Evolutionary conservation across 2,797 vertebrate genomes (phyloP).

Genomic region (Gobionotothen gibberifrons): DNA sequence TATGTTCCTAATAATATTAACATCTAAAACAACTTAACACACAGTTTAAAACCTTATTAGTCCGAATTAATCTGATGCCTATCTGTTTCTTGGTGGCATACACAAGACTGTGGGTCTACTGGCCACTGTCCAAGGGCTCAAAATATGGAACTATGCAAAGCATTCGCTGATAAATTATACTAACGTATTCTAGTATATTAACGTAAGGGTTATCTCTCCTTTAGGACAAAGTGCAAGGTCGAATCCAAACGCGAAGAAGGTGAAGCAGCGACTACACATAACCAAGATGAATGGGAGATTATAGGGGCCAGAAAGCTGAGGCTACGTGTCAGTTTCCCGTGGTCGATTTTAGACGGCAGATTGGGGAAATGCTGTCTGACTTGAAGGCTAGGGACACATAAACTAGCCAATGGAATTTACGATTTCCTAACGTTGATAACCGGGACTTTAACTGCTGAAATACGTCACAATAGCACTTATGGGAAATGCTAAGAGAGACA

Average conservation of each 20-base stretch:
- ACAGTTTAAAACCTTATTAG: neutral
- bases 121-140: neutral
- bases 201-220: neutral
- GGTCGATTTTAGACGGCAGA: slow-evolving; percentile 39
- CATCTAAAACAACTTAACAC: neutral
- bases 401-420: neutral
- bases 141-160: neutral
- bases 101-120: neutral
- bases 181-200: neutral
- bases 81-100: neutral
- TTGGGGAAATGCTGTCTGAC: neutral
- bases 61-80: neutral
- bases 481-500: neutral
- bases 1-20: neutral
- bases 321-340: slow-evolving; percentile 82
- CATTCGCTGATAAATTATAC: neutral
- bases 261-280: neutral
- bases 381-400: neutral
- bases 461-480: neutral
- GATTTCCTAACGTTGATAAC: neutral
- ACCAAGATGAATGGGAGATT: slow-evolving; percentile 30
- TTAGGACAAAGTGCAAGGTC: neutral
- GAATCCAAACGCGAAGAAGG: neutral
- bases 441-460: neutral
- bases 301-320: slow-evolving; percentile 45